Base-by-base conservation (phyloP, 2,797 vertebrate genomes). In the Sardinella longiceps region DNA sequence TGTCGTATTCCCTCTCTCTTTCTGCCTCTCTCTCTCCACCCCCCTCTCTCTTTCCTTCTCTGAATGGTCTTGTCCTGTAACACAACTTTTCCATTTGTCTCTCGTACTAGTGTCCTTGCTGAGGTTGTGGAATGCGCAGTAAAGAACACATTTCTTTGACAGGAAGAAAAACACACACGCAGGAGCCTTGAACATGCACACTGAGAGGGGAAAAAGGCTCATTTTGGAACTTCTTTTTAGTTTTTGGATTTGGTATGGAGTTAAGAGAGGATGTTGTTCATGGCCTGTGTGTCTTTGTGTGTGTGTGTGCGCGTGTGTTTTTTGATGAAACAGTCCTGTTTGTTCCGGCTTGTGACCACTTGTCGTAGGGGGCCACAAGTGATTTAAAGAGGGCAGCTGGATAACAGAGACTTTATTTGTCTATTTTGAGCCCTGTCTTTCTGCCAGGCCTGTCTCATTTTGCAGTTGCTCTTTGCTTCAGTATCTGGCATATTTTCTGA, bases 341-440 rank as follows among this genome's bases (percentile, higher is more conserved):
- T 90, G 90, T 90, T 90, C 89, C 84, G 92, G 93, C 94, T 93
- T 91, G 90, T 92, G 93, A 93, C 93, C 93, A 92, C 93, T 95
- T 94, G 94, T 94, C 92, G 91, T 92, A 91, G 90, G 92, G 92
- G 91, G 89, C 91, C 89, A 93, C 88, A 43, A 77, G 70, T 95
- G 94, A 96, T 96, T 96, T 95, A 95, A 90, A 87, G 92, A 90
- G 89, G 94, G 94, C 95, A 96, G 94, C 94, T 96, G 94, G 92
- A 92, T 93, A 93, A 92, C 93, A 93, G 91, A 92, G 91, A 92
- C 95, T 94, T 93, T 93, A 94, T 95, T 94, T 93, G 92, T 95
- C 93, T 94, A 93, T 93, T 94, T 93, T 93, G 89, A 94, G 92
- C 90, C 91, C 91, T 93, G 91, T 91, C 93, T 94, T 94, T 86